phyloP scores from a whole-genome alignment of 2,888 invertebrate species.

The Ommatoiulus sabulosus region DNA sequence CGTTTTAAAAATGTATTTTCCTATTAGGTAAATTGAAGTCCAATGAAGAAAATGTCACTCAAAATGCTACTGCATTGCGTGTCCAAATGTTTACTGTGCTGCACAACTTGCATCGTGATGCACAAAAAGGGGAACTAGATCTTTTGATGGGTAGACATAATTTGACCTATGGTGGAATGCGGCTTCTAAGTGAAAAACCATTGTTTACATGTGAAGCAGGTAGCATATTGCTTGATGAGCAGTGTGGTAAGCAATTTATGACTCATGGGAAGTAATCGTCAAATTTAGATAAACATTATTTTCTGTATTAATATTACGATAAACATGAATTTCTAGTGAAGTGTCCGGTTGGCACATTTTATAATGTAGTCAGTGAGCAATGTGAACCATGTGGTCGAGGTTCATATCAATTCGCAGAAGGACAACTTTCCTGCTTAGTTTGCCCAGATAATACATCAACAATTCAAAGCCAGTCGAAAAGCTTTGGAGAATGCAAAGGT shows the following conservation, averaged over 20 bases:
- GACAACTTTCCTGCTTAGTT: conserved; percentile 71
- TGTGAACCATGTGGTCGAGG: conserved; percentile 75
- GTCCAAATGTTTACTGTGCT: conserved; percentile 59
- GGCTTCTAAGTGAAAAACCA: conserved; percentile 63
- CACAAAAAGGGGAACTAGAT: conserved; percentile 66
- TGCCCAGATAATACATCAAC: conserved; percentile 75
- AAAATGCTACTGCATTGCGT: neutral
- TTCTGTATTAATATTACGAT: neutral
- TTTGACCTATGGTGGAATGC: conserved; percentile 64
- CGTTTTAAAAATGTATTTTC: neutral
- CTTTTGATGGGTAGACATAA: conserved; percentile 63
- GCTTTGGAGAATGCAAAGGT: conserved; percentile 68
- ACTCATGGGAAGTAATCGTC: neutral
- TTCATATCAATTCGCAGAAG: conserved; percentile 73
- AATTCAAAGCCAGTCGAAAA: conserved; percentile 68
- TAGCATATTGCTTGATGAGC: conserved; percentile 70
- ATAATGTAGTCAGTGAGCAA: conserved; percentile 70
- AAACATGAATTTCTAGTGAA: conserved; percentile 69
- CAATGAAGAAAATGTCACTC: neutral
- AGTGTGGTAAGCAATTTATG: conserved; percentile 71
- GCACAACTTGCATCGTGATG: conserved; percentile 64
- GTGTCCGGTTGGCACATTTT: conserved; percentile 77
- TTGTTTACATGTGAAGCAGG: conserved; percentile 71
- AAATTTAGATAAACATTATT: neutral
- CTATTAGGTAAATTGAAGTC: conserved; percentile 8